Percentiles rank a stretch among this genome's conserved stretches.
Conservation (phyloP, 2,797 vertebrate species). For the Darevskia nairensis region DNA sequence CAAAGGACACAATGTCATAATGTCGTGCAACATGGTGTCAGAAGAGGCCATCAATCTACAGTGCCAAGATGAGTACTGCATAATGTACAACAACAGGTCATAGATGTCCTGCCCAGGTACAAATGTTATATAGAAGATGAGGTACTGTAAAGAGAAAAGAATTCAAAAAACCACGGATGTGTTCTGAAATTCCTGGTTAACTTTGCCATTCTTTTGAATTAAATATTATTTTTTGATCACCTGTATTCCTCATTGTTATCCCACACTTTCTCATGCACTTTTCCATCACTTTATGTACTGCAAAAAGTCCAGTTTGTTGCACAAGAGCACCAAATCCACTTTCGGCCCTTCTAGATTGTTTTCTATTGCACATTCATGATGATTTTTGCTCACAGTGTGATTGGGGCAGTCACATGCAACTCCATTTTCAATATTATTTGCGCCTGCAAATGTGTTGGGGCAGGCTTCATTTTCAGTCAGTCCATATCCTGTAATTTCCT, state of each 20-base stretch:
- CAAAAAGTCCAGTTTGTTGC: too few species aligned
- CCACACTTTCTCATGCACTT: too few species aligned
- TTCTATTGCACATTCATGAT: too few species aligned
- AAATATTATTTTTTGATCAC: not conserved
- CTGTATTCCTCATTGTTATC: not conserved
- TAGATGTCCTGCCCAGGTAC: not conserved
- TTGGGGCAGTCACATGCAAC: too few species aligned
- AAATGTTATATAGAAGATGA: not conserved
- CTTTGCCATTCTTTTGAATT: not conserved
- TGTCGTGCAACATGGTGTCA: constrained; percentile 20
- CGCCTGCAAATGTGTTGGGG: too few species aligned
- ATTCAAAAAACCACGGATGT: not conserved
- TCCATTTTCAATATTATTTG: too few species aligned
- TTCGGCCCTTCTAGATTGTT: too few species aligned
- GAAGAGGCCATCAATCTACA: constrained; percentile 20
- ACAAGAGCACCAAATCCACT: too few species aligned
- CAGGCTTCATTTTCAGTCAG: too few species aligned
- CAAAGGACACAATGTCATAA: constrained; percentile 16
- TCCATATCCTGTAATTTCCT: too few species aligned
- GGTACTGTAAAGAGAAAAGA: not conserved
- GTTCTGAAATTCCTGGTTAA: not conserved
- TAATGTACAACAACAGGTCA: constrained; percentile 14
- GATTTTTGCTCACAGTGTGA: too few species aligned
- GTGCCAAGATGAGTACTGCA: constrained; percentile 19
- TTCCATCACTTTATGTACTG: too few species aligned